Conservation (phyloP, 2,797 vertebrate species). For the Geotrypetes seraphini region DNA sequence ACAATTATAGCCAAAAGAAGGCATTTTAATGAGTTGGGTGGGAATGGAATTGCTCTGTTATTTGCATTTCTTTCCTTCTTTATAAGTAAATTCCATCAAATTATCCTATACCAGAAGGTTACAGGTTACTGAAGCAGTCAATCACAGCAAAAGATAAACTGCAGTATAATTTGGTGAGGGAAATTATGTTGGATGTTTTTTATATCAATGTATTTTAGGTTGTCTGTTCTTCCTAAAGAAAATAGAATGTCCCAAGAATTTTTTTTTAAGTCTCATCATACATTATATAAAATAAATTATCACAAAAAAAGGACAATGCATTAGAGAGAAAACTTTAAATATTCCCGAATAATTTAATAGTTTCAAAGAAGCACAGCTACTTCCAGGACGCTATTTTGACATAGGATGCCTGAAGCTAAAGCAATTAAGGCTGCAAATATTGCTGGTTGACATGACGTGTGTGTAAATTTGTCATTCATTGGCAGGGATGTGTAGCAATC, state of each 20-base stretch:
- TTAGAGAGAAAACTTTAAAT: slow-evolving; percentile 62
- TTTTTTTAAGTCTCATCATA: slow-evolving; percentile 38
- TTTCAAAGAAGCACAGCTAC: slow-evolving; percentile 61
- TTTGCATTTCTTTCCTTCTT: too few relatives aligned
- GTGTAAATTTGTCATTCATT: slow-evolving; percentile 77
- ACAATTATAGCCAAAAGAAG: too few relatives aligned
- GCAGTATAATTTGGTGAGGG: background rate
- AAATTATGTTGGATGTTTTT: slow-evolving; percentile 8
- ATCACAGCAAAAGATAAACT: background rate
- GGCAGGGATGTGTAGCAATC: slow-evolving; percentile 61
- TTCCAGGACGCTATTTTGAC: slow-evolving; percentile 63
- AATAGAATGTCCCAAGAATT: slow-evolving; percentile 29
- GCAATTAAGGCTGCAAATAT: slow-evolving; percentile 71
- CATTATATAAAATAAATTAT: slow-evolving; percentile 58
- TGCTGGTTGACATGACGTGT: slow-evolving; percentile 67
- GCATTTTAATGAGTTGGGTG: too few relatives aligned
- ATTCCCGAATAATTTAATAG: slow-evolving; percentile 70
- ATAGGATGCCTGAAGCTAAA: slow-evolving; percentile 65
- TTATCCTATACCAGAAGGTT: too few relatives aligned
- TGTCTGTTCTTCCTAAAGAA: slow-evolving; percentile 12
- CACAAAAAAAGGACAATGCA: slow-evolving; percentile 63
- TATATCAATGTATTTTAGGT: slow-evolving; percentile 16
- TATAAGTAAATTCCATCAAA: too few relatives aligned
- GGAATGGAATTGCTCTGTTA: too few relatives aligned
- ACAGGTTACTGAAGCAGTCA: background rate